Base-by-base conservation (phyloP, 2,797 vertebrate genomes). In the Cryptoprocta ferox region DNA sequence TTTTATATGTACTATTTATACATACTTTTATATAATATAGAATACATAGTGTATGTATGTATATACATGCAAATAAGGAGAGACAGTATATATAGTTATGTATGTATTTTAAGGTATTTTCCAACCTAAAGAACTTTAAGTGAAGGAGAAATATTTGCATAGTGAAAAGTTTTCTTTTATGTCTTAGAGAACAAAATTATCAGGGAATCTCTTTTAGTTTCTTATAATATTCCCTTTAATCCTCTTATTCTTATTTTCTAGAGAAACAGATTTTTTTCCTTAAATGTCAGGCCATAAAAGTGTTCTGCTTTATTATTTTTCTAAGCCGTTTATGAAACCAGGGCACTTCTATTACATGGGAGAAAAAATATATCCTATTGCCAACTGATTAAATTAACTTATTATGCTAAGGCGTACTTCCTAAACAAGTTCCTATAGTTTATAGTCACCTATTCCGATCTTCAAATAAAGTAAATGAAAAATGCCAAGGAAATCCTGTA, bases 401-500 rank as follows among this genome's bases (percentile, higher is more conserved):
- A 63, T 37, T 53, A 35, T 24, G 21, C 12, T 87, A 56, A 84
- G 37, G 42, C 61, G 4, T 26, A 63, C 19, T 70, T 94, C 35
- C 30, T 80, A 68, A 89, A 78, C 26, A 89, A 71, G 30, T 48
- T 87, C 19, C 32, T 65, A 30, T 66, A 80, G 10, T 89, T 87
- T 70, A 92, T 53, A 90, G 6, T 59, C 3, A 82, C 10, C 6
- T 35, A 83, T 59, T 97, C 48, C 91, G 42, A n/a, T 94, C 90
- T 97, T 96, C 89, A 94, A 89, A 95, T 66, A 89, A 73, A 95
- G 35, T 85, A 95, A 97, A 97, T 91, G 79, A 95, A 98, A 97
- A 95, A 73, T 97, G 65, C 84, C 95, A 97, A 13, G 4, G 28
- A 70, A 93, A 87, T 83, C 53, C 24, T 98, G 80, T 91, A 96